Evolutionary conservation across 1,140 invertebrate species (phyloP), one percentile per base, ranked within the genome.

Genomic region (Brachionus calyciflorus): DNA sequence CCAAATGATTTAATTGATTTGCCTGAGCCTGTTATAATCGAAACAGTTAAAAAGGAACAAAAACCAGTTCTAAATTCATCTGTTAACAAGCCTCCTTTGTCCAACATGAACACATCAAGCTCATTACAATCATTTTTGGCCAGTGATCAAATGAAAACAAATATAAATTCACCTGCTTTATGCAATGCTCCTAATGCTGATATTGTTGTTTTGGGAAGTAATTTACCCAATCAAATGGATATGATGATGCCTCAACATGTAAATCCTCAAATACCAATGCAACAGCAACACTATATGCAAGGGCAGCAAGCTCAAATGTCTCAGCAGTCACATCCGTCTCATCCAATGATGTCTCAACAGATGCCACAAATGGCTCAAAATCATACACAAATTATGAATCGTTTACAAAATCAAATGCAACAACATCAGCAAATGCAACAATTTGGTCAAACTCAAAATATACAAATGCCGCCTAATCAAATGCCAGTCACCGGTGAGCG

Each of bases 331-430:
- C 49, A 53, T 17, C 46, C 14, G 6, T 17, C 12, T 6, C n/a
- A 19, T 24, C 33, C 17, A 41, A 41, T 41, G 60, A 24, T 41
- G 33, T 2, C 10, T 9, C 41, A 68, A 14, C 40, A 17, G 19
- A 7, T 33, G 44, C 28, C 26, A 24, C 63, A 30, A 10, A 26
- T 46, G 19, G 37, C 26, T 17, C 65, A 49, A 49, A 49, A 33
- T 33, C 65, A 49, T 19, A 30, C 65, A 3, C 65, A 49, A 30
- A 49, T 49, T 14, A 51, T 49, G 46, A 70, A 49, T 17, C 65
- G 46, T 24, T 28, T 70, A 21, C 65, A 70, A 69, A 48, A 37
- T 28, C 65, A 69, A 10, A 48, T 48, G 44, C 65, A 69, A 28
- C 65, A 69, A 33, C 30, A 60, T 40, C 65, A 68, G 40, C 57